Conservation (phyloP, 2,113 vertebrate species). For the Heterochromis multidens region DNA sequence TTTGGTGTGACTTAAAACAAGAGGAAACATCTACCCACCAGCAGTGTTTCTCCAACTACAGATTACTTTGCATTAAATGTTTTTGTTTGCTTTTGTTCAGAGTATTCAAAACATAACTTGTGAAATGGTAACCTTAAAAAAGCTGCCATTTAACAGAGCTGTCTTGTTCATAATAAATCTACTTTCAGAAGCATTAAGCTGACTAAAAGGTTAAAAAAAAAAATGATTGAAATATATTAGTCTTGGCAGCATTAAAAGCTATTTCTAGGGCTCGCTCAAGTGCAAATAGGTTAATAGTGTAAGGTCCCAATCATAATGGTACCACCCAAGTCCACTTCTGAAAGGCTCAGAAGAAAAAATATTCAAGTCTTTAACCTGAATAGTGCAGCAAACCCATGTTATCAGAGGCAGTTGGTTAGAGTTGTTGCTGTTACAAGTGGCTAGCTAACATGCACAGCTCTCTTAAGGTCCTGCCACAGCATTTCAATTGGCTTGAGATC, state of each 20-base stretch:
- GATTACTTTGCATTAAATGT: not conserved
- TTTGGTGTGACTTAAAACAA: not conserved
- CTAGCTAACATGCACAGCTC: not conserved
- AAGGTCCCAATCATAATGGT: too few species aligned
- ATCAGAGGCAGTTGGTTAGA: not conserved
- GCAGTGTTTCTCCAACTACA: not conserved
- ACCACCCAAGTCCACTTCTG: too few species aligned
- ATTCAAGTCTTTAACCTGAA: not conserved
- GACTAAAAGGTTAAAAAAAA: not conserved
- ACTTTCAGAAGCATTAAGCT: not conserved
- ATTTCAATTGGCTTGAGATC: too few species aligned
- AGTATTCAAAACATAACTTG: not conserved
- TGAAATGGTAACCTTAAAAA: not conserved
- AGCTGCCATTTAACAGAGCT: not conserved
- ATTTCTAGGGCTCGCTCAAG: not conserved
- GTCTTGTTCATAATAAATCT: not conserved
- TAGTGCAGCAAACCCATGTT: too few species aligned
- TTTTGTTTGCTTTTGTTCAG: not conserved
- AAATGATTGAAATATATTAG: not conserved
- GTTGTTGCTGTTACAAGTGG: not conserved
- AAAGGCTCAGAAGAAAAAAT: not conserved
- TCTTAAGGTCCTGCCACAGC: too few species aligned
- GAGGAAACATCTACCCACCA: not conserved
- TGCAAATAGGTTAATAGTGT: too few species aligned
- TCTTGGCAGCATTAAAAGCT: not conserved